Conservation (phyloP, 2,797 vertebrate genomes). For the Acrossocheilus fasciatus region DNA sequence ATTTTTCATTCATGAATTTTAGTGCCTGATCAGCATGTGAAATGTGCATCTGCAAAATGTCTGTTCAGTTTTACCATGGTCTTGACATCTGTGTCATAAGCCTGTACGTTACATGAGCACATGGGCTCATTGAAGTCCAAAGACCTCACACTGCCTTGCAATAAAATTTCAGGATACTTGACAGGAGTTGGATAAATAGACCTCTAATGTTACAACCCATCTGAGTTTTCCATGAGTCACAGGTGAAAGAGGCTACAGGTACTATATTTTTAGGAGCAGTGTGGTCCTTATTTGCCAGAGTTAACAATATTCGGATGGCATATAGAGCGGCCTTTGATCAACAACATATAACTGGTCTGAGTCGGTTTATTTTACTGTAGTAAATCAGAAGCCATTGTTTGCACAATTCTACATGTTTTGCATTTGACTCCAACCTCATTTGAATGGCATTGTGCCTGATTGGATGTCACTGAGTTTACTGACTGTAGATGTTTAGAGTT, state of each 20-base stretch:
- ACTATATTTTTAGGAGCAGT: slow-evolving; percentile 22
- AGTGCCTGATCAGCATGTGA: not conserved
- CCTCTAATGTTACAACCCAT: slow-evolving; percentile 50
- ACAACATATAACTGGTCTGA: slow-evolving; percentile 39
- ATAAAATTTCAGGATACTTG: slow-evolving; percentile 37
- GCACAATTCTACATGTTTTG: slow-evolving; percentile 30
- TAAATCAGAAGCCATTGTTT: slow-evolving; percentile 52
- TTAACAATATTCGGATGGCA: slow-evolving; percentile 51
- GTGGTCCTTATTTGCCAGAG: slow-evolving; percentile 36
- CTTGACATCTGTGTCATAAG: slow-evolving; percentile 28
- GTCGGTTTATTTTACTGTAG: slow-evolving; percentile 47
- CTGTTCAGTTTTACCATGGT: not conserved
- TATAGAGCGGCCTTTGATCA: slow-evolving; percentile 47
- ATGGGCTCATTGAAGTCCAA: slow-evolving; percentile 6
- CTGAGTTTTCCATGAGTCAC: slow-evolving; percentile 55
- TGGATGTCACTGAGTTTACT: slow-evolving; percentile 17
- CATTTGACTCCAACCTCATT: slow-evolving; percentile 14
- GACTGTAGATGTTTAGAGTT: not conserved
- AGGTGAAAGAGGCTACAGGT: slow-evolving; percentile 38
- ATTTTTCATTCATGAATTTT: slow-evolving; percentile 1
- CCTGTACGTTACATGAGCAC: not conserved
- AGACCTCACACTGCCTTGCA: slow-evolving; percentile 39
- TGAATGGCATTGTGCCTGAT: slow-evolving; percentile 27
- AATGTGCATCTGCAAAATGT: not conserved
- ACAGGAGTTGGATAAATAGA: slow-evolving; percentile 43